Base-by-base conservation (phyloP, 1,140 invertebrate species). In the Cherax quadricarinatus region DNA sequence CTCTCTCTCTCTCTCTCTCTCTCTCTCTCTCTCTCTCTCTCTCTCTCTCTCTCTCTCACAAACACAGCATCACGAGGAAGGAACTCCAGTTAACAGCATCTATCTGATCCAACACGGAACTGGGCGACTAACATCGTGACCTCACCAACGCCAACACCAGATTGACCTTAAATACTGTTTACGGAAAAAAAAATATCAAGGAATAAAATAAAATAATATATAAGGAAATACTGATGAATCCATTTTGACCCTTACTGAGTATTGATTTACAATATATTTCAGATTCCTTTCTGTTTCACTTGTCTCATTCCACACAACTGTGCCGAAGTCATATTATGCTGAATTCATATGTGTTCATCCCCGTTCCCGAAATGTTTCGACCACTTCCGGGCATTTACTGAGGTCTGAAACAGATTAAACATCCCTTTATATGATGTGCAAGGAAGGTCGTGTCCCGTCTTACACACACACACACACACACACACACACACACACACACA, bases 291-390 rank as follows among this genome's bases (percentile, higher is more conserved):
- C 84, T 86, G 60, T 86, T 81, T 51, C 84, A 73, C 62, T 70
- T 78, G 66, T 75, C 73, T 87, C 66, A 53, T 87, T 87, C 83
- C 14, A 14, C 62, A 10, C 83, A 66, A 70, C 83, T 70, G 60
- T 85, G 6, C 83, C 83, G 70, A 60, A 24, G 83, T 85, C 83
- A 70, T 85, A 84, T 85, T 85, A 70, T 85, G 49, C 70, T 30
- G 12, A 70, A 70, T 85, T 85, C 60, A 85, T 48, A 85, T 70
- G 57, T 84, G 60, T 85, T 85, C 83, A 70, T 70, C 83, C 24
- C 14, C 30, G 70, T 85, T 85, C 83, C 41, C 83, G 41, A 48
- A 85, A 48, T 62, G 82, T 84, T 85, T 85, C 62, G 83, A 70
- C 70, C 83, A 70, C 16, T 14, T 21, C 49, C 16, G 18, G 16